A percentile compares a stretch with the other conserved stretches of the same genome.
Conservation (phyloP, 2,113 vertebrate genomes). For the Oriolus oriolus region DNA sequence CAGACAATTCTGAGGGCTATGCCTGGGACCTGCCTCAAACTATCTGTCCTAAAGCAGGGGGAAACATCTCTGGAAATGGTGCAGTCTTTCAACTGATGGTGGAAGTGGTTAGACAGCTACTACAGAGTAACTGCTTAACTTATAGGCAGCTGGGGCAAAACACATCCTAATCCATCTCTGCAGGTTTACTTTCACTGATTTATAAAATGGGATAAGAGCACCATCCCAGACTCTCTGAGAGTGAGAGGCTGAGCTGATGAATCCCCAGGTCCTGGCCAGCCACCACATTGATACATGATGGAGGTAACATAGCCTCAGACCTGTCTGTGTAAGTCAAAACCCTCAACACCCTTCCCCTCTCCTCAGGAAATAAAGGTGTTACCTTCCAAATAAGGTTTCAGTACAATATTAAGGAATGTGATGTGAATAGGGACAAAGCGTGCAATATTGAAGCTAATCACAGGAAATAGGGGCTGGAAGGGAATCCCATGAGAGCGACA, state of each 20-base stretch:
- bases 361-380: not conserved
- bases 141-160: not conserved
- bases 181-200: not conserved
- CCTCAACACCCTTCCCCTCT: not conserved
- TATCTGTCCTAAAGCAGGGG: not conserved
- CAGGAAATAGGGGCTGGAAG: not conserved
- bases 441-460: not conserved
- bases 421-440: not conserved
- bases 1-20: not conserved
- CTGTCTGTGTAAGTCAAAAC: not conserved
- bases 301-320: not conserved
- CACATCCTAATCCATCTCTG: not conserved
- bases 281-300: rapidly evolving
- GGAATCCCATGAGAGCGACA: not conserved
- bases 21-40: not conserved
- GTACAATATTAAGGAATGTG: not conserved
- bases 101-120: not conserved
- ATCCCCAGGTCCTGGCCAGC: not conserved
- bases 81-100: not conserved
- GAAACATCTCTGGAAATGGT: not conserved
- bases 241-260: not conserved
- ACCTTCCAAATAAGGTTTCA: not conserved
- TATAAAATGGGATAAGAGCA: not conserved
- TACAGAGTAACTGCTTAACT: not conserved
- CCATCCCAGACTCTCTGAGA: not conserved